A percentile compares a stretch with the other conserved stretches of the same genome.
Evolutionary conservation across 2,888 invertebrate species (phyloP).

Genomic region (Dorcus parallelipipedus): DNA sequence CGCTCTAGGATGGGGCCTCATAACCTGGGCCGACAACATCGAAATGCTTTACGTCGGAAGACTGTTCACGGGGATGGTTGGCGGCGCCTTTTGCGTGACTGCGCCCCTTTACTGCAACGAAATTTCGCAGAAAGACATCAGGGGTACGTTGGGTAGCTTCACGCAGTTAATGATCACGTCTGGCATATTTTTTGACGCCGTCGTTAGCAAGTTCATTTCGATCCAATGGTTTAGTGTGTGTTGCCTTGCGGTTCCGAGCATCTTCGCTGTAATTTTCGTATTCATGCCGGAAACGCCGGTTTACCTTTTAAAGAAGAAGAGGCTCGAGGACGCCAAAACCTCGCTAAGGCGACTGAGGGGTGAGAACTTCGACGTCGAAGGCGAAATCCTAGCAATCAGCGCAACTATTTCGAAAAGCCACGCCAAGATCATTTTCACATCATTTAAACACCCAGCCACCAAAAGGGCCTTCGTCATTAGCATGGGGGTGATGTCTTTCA

Average conservation of each 20-base stretch:
- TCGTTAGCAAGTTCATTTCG: slow-evolving; percentile 58
- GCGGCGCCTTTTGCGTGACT: slow-evolving; percentile 74
- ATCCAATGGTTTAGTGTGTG: slow-evolving; percentile 61
- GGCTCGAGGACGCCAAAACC: slow-evolving; percentile 60
- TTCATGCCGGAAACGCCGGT: slow-evolving; percentile 85
- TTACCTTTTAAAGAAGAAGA: slow-evolving; percentile 60
- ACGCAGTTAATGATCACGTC: slow-evolving; percentile 78
- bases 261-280: slow-evolving; percentile 65
- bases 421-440: slow-evolving; percentile 45
- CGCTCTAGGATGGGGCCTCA: slow-evolving; percentile 65
- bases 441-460: slow-evolving; percentile 59
- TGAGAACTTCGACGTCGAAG: slow-evolving; percentile 58
- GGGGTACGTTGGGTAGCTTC: slow-evolving; percentile 78
- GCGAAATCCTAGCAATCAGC: slow-evolving; percentile 60
- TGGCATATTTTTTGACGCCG: slow-evolving; percentile 74
- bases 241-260: slow-evolving; percentile 60
- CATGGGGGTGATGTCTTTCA: slow-evolving; percentile 63
- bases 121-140: slow-evolving; percentile 73
- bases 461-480: slow-evolving; percentile 55
- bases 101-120: slow-evolving; percentile 81
- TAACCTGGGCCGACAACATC: slow-evolving; percentile 61
- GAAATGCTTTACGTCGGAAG: slow-evolving; percentile 60
- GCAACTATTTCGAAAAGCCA: slow-evolving; percentile 41
- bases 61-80: slow-evolving; percentile 66
- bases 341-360: slow-evolving; percentile 71